Evolutionary conservation across 1,140 invertebrate species (phyloP).

Genomic region (Lucilia sericata): DNA sequence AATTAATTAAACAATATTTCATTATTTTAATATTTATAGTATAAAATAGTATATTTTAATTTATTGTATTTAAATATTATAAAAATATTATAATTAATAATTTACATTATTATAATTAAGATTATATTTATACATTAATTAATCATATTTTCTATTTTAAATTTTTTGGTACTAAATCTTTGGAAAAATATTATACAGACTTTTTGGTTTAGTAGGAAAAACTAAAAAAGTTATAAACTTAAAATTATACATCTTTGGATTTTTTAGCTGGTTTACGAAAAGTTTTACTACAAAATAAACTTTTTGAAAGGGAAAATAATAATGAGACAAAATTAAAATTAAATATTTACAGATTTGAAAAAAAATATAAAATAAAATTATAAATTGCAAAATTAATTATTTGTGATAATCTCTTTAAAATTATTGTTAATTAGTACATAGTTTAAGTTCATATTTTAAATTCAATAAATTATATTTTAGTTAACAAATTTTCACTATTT

Average conservation of each 20-base stretch:
- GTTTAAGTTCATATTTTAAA: background rate
- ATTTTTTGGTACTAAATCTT: background rate
- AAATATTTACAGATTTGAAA: background rate
- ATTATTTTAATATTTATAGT: too few relatives aligned
- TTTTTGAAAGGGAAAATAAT: background rate
- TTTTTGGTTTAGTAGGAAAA: background rate
- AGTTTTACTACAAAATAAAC: background rate
- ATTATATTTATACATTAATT: background rate
- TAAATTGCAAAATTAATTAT: background rate
- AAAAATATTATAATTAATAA: background rate
- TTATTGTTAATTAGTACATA: too few relatives aligned
- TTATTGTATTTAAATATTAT: background rate
- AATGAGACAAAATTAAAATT: too few relatives aligned
- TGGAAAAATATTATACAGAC: conserved; percentile 38
- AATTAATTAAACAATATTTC: too few relatives aligned
- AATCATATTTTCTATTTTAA: background rate
- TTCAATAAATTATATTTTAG: background rate
- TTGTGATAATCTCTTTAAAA: too few relatives aligned
- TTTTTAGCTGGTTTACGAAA: conserved; percentile 25
- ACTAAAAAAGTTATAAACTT: background rate
- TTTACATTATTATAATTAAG: background rate
- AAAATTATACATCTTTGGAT: conserved; percentile 29
- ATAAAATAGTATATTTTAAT: too few relatives aligned
- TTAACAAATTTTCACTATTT: background rate
- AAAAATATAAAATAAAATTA: background rate